Conservation (phyloP, 1,140 invertebrate genomes). For the Harlomillsia oculata region DNA sequence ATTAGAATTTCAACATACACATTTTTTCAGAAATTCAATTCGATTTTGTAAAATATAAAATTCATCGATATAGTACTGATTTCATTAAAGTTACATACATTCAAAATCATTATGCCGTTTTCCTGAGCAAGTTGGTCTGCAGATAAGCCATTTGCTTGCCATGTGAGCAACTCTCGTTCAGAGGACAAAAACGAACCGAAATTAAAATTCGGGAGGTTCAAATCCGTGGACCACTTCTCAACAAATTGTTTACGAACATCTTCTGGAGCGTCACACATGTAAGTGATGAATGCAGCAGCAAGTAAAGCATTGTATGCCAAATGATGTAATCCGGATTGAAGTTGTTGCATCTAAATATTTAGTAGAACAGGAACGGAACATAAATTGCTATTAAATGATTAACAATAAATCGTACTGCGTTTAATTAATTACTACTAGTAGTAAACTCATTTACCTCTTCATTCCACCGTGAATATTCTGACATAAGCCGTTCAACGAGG, state of each 20-base stretch:
- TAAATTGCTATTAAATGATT: neutral
- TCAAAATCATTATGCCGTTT: constrained; percentile 68
- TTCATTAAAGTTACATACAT: constrained; percentile 48
- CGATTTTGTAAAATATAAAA: too few relatives aligned
- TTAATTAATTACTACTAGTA: neutral
- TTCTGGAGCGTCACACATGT: constrained; percentile 58
- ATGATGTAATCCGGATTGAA: constrained; percentile 50
- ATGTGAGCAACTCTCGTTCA: constrained; percentile 71
- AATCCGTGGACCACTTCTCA: constrained; percentile 49
- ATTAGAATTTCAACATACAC: neutral
- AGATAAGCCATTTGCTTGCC: constrained; percentile 76
- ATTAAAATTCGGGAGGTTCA: constrained; percentile 51
- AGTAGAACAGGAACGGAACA: constrained; percentile 4
- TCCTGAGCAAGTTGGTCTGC: constrained; percentile 67
- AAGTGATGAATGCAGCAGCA: constrained; percentile 66
- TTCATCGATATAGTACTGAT: neutral
- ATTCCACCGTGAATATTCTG: constrained; percentile 84
- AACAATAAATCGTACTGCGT: neutral
- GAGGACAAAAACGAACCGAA: constrained; percentile 59
- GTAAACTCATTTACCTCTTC: constrained; percentile 49
- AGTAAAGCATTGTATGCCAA: constrained; percentile 57
- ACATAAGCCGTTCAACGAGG: constrained; percentile 74
- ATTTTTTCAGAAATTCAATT: too few relatives aligned
- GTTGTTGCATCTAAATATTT: constrained; percentile 45
- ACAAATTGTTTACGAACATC: constrained; percentile 52